Conservation (phyloP, 2,888 invertebrate species). For the Xestobium rufovillosum region DNA sequence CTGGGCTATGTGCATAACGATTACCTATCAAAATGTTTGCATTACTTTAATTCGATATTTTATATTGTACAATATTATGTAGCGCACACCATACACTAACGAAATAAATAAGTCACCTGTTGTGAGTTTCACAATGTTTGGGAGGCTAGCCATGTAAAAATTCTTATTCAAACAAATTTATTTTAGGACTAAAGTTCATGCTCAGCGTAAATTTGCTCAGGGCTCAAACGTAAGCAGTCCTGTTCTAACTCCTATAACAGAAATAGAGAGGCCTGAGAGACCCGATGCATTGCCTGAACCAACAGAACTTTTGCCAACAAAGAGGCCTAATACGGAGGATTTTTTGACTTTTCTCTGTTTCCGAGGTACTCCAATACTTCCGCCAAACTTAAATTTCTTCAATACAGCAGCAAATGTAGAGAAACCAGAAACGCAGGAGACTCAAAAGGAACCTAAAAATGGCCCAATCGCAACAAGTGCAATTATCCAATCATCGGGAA, state of each 20-base stretch:
- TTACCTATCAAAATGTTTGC: too few species aligned
- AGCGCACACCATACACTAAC: too few species aligned
- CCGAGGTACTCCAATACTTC: constrained; percentile 66
- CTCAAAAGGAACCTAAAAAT: constrained; percentile 36
- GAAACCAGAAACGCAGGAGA: constrained; percentile 37
- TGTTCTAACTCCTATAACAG: constrained; percentile 52
- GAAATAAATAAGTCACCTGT: too few species aligned
- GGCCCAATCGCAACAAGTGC: constrained; percentile 35
- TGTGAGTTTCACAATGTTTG: neutral
- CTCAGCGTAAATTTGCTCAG: constrained; percentile 83
- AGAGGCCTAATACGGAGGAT: constrained; percentile 76
- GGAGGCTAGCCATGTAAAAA: neutral
- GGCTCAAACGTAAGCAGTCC: constrained; percentile 58
- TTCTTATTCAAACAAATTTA: constrained; percentile 9
- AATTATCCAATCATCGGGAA: constrained; percentile 32
- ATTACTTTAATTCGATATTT: too few species aligned
- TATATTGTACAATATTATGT: too few species aligned
- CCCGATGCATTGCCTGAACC: constrained; percentile 43
- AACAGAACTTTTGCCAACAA: constrained; percentile 56
- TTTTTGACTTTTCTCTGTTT: constrained; percentile 79
- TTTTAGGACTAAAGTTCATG: constrained; percentile 69
- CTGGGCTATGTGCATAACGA: too few species aligned
- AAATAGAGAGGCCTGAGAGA: constrained; percentile 48
- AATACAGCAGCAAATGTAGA: constrained; percentile 44
- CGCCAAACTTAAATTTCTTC: constrained; percentile 66